These are phyloP conservation scores for Eristalinus aeneus DNA, from an alignment of 2,888 invertebrate genomes.

Conservation along the genomic window DNA sequence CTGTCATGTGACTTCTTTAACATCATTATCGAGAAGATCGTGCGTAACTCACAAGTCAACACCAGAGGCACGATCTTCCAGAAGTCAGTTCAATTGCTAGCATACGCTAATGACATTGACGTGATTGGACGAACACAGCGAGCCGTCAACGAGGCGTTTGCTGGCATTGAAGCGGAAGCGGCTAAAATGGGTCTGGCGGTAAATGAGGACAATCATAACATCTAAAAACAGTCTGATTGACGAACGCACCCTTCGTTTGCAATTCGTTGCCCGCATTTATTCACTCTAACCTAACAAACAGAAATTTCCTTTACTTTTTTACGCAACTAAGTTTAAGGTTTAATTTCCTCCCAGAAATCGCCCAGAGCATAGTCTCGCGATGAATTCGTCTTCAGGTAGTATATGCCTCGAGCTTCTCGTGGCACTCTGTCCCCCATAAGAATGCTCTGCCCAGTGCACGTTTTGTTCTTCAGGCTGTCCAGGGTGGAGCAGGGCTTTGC, in stretches of 20 bases:
- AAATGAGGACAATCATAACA: too few species aligned
- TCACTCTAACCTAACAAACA: background rate
- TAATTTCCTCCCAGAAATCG: constrained; percentile 57
- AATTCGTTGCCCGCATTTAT: background rate
- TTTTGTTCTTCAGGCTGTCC: constrained; percentile 75
- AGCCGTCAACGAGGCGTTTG: too few species aligned
- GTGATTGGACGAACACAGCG: too few species aligned
- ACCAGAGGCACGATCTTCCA: too few species aligned
- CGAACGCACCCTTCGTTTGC: background rate
- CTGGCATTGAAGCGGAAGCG: too few species aligned
- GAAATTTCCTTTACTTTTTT: background rate
- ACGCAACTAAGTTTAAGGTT: background rate
- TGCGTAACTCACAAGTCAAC: too few species aligned
- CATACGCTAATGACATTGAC: too few species aligned
- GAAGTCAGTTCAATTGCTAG: too few species aligned
- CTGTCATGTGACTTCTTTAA: too few species aligned
- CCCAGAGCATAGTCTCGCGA: constrained; percentile 83
- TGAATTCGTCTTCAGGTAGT: constrained; percentile 84
- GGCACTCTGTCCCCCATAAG: constrained; percentile 83
- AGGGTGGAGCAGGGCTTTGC: constrained; percentile 83
- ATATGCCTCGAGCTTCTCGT: constrained; percentile 82
- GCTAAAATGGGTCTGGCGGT: too few species aligned
- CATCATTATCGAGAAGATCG: too few species aligned
- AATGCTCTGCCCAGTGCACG: constrained; percentile 77
- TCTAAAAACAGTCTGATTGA: too few species aligned